Evolutionary conservation across 2,797 vertebrate genomes (phyloP), one percentile per base, ranked within the genome.

Genomic region (Podargus strigoides): DNA sequence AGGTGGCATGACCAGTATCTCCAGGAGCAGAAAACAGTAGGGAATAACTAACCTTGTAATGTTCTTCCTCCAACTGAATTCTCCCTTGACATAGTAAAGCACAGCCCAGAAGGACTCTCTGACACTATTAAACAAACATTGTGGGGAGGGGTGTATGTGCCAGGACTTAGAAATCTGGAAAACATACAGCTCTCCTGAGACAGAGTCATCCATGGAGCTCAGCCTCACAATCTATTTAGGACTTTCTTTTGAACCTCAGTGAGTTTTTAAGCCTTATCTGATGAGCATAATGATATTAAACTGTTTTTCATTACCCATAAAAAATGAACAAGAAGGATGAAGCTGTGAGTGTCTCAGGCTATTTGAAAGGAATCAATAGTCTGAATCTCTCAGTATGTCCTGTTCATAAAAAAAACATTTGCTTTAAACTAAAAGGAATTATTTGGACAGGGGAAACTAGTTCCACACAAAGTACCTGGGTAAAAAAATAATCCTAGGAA

Each of bases 251-350:
- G 82, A 88, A 92, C 60, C 82, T 77, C 4, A 22, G 70, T 14
- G 87, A 80, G 88, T 91, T 94, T 94, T 93, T 92, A 91, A 97
- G 85, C 89, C 69, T 93, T 89, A 93, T 95, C 94, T 94, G 93
- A 97, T 96, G 78, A 96, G 90, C 32, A 46, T 94, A 96, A 97
- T 94, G 94, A 89, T 83, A 96, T 97, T 92, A 97, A 96, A 94
- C 86, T 95, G 93, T 73, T 96, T 96, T 96, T 94, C 93, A 95
- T 95, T 96, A 92, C 50, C 76, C 64, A 87, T 85, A 77, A 92
- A 95, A 95, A 93, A 92, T 28, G 91, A 96, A 93, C 89, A 95
- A 73, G 93, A 92, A 60, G 89, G 90, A 82, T 92, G 75, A 93
- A 92, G 88, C 90, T 66, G 70, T 44, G 66, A 13, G 60, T 8